Evolutionary conservation across 1,140 invertebrate genomes (phyloP).

Genomic region (Druon quercuslanigerum): DNA sequence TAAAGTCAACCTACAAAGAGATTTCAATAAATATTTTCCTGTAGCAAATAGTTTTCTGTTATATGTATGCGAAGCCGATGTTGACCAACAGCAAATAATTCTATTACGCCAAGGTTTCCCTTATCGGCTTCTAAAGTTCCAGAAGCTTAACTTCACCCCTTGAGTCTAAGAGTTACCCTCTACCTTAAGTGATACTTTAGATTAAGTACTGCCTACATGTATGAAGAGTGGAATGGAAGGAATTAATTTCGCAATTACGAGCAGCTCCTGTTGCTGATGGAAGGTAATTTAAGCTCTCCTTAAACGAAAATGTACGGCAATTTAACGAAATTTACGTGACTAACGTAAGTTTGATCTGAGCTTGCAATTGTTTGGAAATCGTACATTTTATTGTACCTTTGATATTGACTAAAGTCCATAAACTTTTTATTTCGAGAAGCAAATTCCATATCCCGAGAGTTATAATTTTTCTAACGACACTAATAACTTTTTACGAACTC

Average conservation of each 20-base stretch:
- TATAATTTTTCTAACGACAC: too few species aligned
- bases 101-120: background rate
- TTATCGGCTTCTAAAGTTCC: background rate
- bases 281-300: slow-evolving; percentile 3
- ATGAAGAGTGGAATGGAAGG: background rate
- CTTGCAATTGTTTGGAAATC: too few species aligned
- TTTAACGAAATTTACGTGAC: slow-evolving; percentile 1
- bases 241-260: background rate
- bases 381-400: too few species aligned
- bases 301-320: slow-evolving; percentile 6
- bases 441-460: too few species aligned
- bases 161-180: background rate
- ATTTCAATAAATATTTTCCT: too few species aligned
- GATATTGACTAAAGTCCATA: too few species aligned
- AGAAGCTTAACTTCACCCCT: background rate
- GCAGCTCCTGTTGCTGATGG: slow-evolving; percentile 13
- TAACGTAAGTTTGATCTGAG: background rate
- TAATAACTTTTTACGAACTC: too few species aligned
- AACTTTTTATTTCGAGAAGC: too few species aligned
- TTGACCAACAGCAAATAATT: background rate
- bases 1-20: too few species aligned
- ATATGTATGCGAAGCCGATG: background rate
- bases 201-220: background rate
- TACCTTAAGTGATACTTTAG: background rate
- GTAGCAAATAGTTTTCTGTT: background rate